phyloP scores from a whole-genome alignment of 2,888 invertebrate species.

The Philereme transversata region DNA sequence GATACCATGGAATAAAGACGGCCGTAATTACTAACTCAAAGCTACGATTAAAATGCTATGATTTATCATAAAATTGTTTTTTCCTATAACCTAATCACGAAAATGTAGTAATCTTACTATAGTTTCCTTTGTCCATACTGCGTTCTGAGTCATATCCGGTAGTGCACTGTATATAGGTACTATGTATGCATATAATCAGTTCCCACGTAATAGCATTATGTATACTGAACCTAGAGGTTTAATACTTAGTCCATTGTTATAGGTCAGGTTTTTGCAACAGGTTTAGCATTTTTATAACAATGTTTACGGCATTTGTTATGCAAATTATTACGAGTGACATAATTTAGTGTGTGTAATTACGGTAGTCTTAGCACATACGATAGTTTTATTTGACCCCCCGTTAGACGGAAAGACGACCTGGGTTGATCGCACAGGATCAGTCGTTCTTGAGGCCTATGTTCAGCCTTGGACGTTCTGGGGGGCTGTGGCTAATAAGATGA shows the following conservation, averaged over 20 bases:
- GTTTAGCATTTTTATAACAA: conserved; percentile 31
- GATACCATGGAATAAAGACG: no score
- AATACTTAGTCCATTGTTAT: conserved; percentile 42
- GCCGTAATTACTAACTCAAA: no score
- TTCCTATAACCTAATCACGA: conserved; percentile 14
- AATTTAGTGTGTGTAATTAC: conserved; percentile 9
- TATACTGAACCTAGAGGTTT: conserved; percentile 24
- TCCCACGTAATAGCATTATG: conserved; percentile 42
- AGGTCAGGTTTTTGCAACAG: conserved; percentile 59
- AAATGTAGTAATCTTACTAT: conserved; percentile 6
- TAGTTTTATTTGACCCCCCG: no score
- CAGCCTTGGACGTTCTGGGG: no score
- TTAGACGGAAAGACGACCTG: no score
- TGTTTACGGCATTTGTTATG: conserved; percentile 19
- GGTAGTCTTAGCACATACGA: no score
- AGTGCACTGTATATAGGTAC: conserved; percentile 16
- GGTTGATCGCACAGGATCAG: no score
- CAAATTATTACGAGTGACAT: conserved; percentile 14
- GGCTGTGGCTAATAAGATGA: no score
- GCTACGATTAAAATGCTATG: no score
- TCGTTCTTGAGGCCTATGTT: no score
- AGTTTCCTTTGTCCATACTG: conserved; percentile 25
- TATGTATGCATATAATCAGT: conserved; percentile 31
- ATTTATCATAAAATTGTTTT: conserved; percentile 1
- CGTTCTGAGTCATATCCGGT: conserved; percentile 40